Evolutionary conservation across 2,797 vertebrate genomes (phyloP).

Genomic region (Lepilemur ruficaudatus): DNA sequence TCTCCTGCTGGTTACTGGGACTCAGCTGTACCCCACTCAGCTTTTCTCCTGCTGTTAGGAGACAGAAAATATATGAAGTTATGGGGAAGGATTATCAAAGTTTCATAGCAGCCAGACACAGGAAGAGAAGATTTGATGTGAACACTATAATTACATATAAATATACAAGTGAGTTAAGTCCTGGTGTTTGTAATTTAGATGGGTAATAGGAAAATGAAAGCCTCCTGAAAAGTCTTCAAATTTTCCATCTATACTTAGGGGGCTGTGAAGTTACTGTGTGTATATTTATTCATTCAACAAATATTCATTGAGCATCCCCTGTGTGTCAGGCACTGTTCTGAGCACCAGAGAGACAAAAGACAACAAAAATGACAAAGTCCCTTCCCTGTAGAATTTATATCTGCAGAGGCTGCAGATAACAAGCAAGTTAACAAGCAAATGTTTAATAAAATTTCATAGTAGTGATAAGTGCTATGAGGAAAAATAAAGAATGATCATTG

Average conservation of each 20-base stretch:
- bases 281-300: not conserved
- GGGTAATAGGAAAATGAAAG: not conserved
- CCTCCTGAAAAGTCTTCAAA: not conserved
- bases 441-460: not conserved
- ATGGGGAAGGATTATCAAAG: not conserved
- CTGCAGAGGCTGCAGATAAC: not conserved
- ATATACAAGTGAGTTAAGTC: not conserved
- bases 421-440: not conserved
- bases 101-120: not conserved
- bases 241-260: not conserved
- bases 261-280: not conserved
- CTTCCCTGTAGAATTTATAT: not conserved
- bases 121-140: not conserved
- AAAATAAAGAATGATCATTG: not conserved
- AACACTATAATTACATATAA: not conserved
- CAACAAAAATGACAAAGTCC: not conserved
- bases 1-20: conserved; percentile 92
- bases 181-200: not conserved
- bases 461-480: not conserved
- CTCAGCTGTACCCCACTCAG: conserved; percentile 87
- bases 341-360: not conserved
- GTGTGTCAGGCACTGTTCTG: not conserved
- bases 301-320: not conserved
- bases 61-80: not conserved
- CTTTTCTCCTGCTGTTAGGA: conserved; percentile 92